Conservation (phyloP, 35 echinoderm and acorn worm species). For the Amphiura filiformis region DNA sequence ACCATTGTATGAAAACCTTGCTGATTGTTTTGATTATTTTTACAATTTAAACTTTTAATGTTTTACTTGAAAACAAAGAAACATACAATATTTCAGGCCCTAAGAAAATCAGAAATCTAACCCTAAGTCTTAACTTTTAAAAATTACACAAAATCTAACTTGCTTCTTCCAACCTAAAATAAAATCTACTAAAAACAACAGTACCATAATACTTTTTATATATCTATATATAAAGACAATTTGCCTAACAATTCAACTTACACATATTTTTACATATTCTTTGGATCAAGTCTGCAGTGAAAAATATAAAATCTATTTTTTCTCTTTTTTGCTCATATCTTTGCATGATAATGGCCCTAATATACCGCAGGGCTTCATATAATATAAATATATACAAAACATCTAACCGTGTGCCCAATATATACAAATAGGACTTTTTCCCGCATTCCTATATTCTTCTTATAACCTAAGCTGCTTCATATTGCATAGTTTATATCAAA, state of each 20-base stretch:
- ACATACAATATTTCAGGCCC: too few relatives aligned
- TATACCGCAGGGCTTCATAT: not conserved
- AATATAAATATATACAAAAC: slow-evolving; percentile 10
- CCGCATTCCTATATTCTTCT: not conserved
- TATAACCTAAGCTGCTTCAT: not conserved
- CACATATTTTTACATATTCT: not conserved
- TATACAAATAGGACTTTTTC: not conserved
- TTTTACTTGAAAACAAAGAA: too few relatives aligned
- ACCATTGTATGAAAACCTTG: too few relatives aligned
- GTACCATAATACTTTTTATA: not conserved
- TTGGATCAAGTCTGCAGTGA: not conserved
- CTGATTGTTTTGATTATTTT: too few relatives aligned
- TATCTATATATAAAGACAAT: not conserved
- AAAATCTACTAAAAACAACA: not conserved
- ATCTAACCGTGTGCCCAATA: not conserved
- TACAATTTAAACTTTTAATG: too few relatives aligned
- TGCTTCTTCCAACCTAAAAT: too few relatives aligned
- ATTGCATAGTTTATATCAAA: too few relatives aligned
- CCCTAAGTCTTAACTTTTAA: not conserved
- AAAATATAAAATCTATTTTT: slow-evolving; percentile 12
- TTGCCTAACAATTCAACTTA: not conserved
- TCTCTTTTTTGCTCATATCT: not conserved
- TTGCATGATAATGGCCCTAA: not conserved
- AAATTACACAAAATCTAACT: not conserved
- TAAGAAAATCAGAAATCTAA: slow-evolving; percentile 6